These are phyloP conservation scores for Andricus curvator DNA, from an alignment of 2,888 invertebrate genomes.

Conservation along the genomic window DNA sequence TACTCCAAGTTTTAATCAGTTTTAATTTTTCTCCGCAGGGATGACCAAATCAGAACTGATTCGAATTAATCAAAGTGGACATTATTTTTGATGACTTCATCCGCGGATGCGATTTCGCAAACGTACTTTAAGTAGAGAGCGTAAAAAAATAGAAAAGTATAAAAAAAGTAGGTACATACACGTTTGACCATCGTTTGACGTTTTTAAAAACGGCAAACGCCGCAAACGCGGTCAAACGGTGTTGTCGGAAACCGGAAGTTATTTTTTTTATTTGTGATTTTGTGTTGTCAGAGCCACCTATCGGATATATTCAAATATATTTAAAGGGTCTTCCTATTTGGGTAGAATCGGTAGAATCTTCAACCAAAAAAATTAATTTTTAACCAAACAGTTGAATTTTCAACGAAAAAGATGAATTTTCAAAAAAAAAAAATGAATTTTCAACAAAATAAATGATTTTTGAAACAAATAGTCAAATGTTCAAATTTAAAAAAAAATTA, in stretches of 20 bases:
- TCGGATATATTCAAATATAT: too few relatives aligned
- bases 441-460: too few relatives aligned
- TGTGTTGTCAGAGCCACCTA: not conserved
- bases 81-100: not conserved
- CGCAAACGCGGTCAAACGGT: not conserved
- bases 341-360: too few relatives aligned
- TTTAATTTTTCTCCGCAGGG: constrained; percentile 1
- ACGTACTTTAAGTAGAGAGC: not conserved
- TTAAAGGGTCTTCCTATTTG: too few relatives aligned
- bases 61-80: constrained; percentile 12
- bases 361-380: too few relatives aligned
- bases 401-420: too few relatives aligned
- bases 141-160: too few relatives aligned
- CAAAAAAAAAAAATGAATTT: too few relatives aligned
- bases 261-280: not conserved
- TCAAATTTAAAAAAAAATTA: too few relatives aligned
- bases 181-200: not conserved
- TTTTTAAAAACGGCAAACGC: not conserved
- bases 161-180: not conserved
- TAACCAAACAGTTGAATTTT: too few relatives aligned
- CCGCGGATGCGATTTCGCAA: not conserved
- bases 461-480: too few relatives aligned
- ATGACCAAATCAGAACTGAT: constrained; percentile 14
- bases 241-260: not conserved
- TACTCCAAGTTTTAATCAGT: not conserved